A percentile compares a stretch with the other conserved stretches of the same genome.
Evolutionary conservation across 2,888 invertebrate genomes (phyloP).

Genomic region (Molorchus minor): DNA sequence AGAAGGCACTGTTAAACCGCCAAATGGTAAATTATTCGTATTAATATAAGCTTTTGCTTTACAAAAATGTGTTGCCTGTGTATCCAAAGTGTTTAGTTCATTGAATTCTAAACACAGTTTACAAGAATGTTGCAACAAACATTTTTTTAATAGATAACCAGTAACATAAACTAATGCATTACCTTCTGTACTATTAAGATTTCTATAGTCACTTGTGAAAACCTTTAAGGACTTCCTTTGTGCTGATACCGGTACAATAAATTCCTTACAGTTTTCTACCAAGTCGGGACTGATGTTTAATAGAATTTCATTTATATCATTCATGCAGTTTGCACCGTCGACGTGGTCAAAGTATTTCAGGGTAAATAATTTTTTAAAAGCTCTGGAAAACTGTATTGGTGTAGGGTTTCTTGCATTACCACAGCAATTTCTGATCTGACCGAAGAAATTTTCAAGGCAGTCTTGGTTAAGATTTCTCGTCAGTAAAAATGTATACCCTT

Average conservation of each 20-base stretch:
- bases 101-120: neutral
- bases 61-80: neutral
- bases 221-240: neutral
- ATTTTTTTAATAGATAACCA: slow-evolving; percentile 16
- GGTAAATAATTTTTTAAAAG: slow-evolving; percentile 23
- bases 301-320: neutral
- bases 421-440: neutral
- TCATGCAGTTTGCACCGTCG: slow-evolving; percentile 23
- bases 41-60: neutral
- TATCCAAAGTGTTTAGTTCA: neutral
- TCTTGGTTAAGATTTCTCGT: slow-evolving; percentile 40
- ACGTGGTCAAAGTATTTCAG: slow-evolving; percentile 19
- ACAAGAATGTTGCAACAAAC: slow-evolving; percentile 14
- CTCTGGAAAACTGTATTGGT: neutral
- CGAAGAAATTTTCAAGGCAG: slow-evolving; percentile 2
- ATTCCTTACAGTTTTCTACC: neutral
- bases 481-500: slow-evolving; percentile 24
- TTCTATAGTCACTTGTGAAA: slow-evolving; percentile 1
- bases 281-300: neutral
- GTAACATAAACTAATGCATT: slow-evolving; percentile 13
- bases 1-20: neutral
- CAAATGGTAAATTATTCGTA: neutral
- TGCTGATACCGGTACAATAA: neutral
- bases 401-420: neutral
- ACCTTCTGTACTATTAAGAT: slow-evolving; percentile 7